A percentile compares a stretch with the other conserved stretches of the same genome.
Evolutionary conservation across 2,797 vertebrate genomes (phyloP).

Genomic region (Leuciscus waleckii): DNA sequence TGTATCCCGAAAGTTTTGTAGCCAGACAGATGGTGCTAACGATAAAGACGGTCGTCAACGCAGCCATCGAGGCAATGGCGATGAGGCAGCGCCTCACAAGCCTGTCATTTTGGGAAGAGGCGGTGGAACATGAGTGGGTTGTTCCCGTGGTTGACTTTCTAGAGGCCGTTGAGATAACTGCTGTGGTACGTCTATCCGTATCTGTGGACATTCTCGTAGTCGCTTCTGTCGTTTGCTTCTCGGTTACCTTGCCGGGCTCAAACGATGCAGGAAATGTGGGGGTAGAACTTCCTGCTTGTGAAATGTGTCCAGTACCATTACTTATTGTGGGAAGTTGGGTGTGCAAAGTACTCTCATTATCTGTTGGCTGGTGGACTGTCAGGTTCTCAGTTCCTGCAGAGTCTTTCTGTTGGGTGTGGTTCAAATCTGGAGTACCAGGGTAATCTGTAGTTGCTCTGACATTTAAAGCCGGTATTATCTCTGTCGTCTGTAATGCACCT

Average conservation of each 20-base stretch:
- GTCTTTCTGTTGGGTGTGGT: background rate
- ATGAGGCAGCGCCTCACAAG: constrained; percentile 77
- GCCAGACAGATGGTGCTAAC: constrained; percentile 76
- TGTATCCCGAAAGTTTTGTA: constrained; percentile 72
- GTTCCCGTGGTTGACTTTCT: background rate
- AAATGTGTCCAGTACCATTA: background rate
- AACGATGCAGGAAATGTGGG: background rate
- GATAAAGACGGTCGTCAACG: constrained; percentile 78
- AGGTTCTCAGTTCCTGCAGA: constrained; percentile 33
- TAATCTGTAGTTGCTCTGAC: background rate
- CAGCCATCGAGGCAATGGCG: constrained; percentile 76
- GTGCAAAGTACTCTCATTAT: background rate
- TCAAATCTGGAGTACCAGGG: background rate
- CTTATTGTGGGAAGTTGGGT: background rate
- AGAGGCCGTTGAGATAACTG: background rate
- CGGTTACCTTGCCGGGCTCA: background rate
- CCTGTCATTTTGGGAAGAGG: constrained; percentile 8
- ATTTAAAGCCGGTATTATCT: background rate
- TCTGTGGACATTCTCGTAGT: background rate
- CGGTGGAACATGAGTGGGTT: constrained; percentile 18
- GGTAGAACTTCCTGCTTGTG: constrained; percentile 21
- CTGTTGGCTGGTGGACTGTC: background rate
- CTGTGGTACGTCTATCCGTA: background rate
- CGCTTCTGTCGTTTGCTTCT: background rate
- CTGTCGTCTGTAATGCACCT: background rate